These are phyloP conservation scores for Strix occidentalis DNA, from an alignment of 2,797 vertebrate species.

Conservation along the genomic window DNA sequence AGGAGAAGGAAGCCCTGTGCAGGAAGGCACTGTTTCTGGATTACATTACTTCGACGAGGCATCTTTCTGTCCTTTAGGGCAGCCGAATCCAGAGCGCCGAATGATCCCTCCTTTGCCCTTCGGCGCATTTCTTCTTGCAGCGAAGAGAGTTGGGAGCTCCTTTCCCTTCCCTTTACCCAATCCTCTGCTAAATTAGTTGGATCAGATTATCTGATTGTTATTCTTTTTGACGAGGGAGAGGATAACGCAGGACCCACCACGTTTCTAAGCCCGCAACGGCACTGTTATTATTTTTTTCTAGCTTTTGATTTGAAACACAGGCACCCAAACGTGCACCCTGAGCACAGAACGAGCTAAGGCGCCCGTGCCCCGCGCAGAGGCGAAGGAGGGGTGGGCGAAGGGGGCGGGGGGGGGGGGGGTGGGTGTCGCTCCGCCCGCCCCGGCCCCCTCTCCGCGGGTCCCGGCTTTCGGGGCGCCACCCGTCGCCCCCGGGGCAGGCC, in stretches of 20 bases:
- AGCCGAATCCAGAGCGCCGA: neutral
- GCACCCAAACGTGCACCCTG: fast-evolving
- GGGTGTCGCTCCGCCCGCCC: too few species aligned
- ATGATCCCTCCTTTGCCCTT: neutral
- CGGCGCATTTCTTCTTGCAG: neutral
- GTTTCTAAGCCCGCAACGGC: neutral
- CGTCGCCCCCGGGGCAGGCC: neutral
- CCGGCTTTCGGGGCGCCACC: neutral
- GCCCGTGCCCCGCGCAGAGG: neutral
- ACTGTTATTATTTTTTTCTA: neutral
- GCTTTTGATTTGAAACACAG: neutral
- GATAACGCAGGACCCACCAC: neutral
- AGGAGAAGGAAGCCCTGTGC: neutral
- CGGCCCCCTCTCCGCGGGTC: too few species aligned
- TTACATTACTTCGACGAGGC: neutral
- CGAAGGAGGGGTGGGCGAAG: fast-evolving
- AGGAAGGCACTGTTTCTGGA: neutral
- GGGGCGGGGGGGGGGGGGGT: fast-evolving
- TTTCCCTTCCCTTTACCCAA: neutral
- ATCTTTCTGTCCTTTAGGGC: slow-evolving; percentile 2
- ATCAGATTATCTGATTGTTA: neutral
- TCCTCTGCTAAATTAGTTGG: neutral
- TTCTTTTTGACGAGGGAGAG: neutral
- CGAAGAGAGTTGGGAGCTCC: neutral
- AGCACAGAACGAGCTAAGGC: neutral